Base-by-base conservation (phyloP, 2,797 vertebrate species). In the Capromys pilorides region DNA sequence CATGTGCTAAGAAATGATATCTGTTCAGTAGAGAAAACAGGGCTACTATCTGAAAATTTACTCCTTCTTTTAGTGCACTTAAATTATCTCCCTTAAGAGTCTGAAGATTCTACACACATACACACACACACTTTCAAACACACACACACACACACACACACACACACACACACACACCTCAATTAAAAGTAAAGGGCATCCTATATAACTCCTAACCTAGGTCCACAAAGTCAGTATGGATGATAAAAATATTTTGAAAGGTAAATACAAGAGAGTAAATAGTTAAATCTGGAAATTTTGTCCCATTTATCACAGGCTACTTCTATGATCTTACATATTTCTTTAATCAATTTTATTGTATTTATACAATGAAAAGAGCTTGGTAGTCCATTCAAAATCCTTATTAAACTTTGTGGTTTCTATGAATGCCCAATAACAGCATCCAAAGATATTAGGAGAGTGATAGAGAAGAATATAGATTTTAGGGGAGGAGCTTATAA, bases 191-290 rank as follows among this genome's bases (percentile, higher is more conserved):
- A 26, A 9, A 24, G 6, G 2, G 31, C 16, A 61, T 54, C 0
- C 5, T 41, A 26, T n/a, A 41, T 22, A 41, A 3, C n/a, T 54
- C 28, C n/a, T 28, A n/a, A 28, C 1, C 49, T 22, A 26, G 87
- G 62, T 45, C 22, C 11, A 62, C 4, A 28, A 33, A 92, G 16
- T 84, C 18, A 62, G 41, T 18, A 28, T 62, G 3, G 22, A 2
- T 69, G 39, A 69, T 7, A 79, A 92, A 92, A 59, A 5, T 12
- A 71, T 45, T 84, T 51, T 84, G n/a, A 88, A 71, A 88, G 41
- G 45, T 24, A 95, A 19, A 79, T 28, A n/a, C 62, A 71, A 69
- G 49, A 16, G 24, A 67, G n/a, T 5, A 39, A 79, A 78, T 3
- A 13, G 49, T 77, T 64, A n/a, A 51, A 19, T 78, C 31, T 78